Base-by-base conservation (phyloP, 2,888 invertebrate genomes). In the Polydrusus pterygomalis region DNA sequence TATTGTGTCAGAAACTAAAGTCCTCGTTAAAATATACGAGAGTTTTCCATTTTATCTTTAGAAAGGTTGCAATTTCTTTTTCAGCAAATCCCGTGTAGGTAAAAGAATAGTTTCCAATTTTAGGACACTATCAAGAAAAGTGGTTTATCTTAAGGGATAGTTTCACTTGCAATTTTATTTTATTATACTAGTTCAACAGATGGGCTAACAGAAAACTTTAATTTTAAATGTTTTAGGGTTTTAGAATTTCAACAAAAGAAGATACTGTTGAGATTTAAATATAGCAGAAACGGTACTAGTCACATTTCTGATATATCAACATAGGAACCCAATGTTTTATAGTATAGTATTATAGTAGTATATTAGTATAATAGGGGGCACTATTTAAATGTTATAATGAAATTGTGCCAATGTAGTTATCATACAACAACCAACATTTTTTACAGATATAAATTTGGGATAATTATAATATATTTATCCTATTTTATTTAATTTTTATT, bases 41-140 rank as follows among this genome's bases (percentile, higher is more conserved):
- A 77, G 75, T 77, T 77, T 77, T 75, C 77, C 75, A 77, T 77
- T 77, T 77, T 77, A 77, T 77, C 77, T 77, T 72, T 65, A 71
- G 70, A 74, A 71, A 74, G 77, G 65, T 70, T 75, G 75, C 75
- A 77, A 77, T 77, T 77, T 70, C 75, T 75, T 75, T 74, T 60
- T 75, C 25, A 60, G 72, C 72, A 77, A 75, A 77, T 77, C 77
- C 77, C 75, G 72, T 73, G 77, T n/a, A n/a, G n/a, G n/a, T 77
- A 75, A 77, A 77, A 77, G 75, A 77, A 77, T 77, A 75, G 77
- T 72, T 75, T 77, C 77, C 77, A 77, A 75, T 77, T 77, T 72
- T 67, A 73, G 72, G 75, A 75, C 77, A 74, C 69, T 76, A 76
- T 76, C 72, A 63, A 49, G 76, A 69, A 62, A 56, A 68, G 64